Conservation (phyloP, 2,113 vertebrate species). For the Heteronetta atricapilla region DNA sequence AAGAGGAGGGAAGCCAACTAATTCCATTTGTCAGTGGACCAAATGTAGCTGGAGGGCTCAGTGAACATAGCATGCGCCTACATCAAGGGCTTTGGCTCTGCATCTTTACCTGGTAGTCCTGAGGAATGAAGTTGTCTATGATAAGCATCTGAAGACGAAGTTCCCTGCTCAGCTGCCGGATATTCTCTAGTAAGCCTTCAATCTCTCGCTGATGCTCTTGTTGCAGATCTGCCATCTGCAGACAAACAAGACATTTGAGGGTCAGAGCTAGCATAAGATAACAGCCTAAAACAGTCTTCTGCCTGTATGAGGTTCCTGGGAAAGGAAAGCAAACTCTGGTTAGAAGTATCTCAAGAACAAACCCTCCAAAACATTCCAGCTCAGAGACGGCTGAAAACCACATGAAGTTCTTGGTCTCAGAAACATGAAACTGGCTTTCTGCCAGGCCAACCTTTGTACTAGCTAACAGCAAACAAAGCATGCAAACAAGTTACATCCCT, state of each 20-base stretch:
- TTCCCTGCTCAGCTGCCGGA: slow-evolving; percentile 94
- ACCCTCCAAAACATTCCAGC: not conserved
- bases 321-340: not conserved
- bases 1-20: not conserved
- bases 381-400: not conserved
- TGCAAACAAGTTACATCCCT: not conserved
- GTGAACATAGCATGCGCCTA: fast-evolving
- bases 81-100: not conserved
- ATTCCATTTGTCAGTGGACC: not conserved
- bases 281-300: not conserved
- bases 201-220: slow-evolving; percentile 97
- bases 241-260: not conserved
- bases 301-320: not conserved
- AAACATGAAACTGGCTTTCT: not conserved
- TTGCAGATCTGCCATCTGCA: slow-evolving; percentile 95
- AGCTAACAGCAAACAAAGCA: not conserved
- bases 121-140: slow-evolving; percentile 97
- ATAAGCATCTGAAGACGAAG: slow-evolving; percentile 97
- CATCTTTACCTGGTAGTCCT: slow-evolving; percentile 90
- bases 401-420: not conserved
- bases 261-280: not conserved
- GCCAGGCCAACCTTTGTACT: not conserved
- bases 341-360: not conserved
- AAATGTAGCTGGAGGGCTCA: not conserved
- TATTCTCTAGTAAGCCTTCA: slow-evolving; percentile 94